Base-by-base conservation (phyloP, 1,140 invertebrate genomes). In the Euglossa dilemma region DNA sequence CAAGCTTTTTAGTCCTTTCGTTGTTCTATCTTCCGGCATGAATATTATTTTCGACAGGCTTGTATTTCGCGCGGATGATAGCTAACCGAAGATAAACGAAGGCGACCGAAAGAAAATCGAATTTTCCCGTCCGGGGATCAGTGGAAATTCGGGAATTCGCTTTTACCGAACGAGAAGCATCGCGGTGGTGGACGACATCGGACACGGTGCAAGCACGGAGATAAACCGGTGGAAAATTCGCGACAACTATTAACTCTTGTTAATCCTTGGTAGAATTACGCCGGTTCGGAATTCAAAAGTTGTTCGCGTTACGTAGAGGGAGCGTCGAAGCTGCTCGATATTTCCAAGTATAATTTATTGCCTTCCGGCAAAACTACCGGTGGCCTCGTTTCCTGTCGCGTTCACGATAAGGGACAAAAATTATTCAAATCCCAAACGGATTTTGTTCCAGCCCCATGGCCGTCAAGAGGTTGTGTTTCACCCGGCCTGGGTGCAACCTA, bases 311-410 rank as follows among this genome's bases (percentile, higher is more conserved):
- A 43, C 63, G 28, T 28, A 45, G 14, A 59, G n/a, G 2, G 36
- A 74, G 28, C 36, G 78, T 86, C 67, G 66, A 86, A 76, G 43
- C 56, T 72, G 85, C 69, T 87, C 85, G 86, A 87, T 85, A 82
- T 81, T 75, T 69, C 63, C 64, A 78, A 75, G 78, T 87, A 85
- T 85, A 87, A 88, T 87, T 88, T 87, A 88, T 87, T 80, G 77
- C 43, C 64, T 85, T 79, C 28, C 69, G 61, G 64, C 57, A 47
- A 84, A 86, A 79, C 71, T 76, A 61, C 23, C 66, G 63, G 23
- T 74, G 82, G n/a, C 43, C 57, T 67, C 64, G 74, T 56, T 87
- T 82, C 54, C 78, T 82, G 59, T 23, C 59, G 63, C 20, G 43
- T 14, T 56, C 74, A 63, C 71, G 83, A 88, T 85, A 87, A 85